phyloP scores from a whole-genome alignment of 53 echinoderm and acorn worm species.

The Actinopyga echinites region DNA sequence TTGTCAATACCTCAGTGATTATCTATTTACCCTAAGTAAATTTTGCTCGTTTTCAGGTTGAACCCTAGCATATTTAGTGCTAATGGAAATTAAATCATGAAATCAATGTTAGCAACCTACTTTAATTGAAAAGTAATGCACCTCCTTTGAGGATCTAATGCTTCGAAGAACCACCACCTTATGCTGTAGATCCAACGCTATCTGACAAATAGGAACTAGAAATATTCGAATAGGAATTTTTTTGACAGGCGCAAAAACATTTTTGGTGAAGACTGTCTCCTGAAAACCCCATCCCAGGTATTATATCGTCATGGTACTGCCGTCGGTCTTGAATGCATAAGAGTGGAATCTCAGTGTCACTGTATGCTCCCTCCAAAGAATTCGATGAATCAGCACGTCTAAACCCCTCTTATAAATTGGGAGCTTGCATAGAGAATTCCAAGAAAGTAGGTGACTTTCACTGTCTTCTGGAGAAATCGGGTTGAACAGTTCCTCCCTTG shows the following conservation, averaged over 20 bases:
- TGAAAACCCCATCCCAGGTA: not conserved
- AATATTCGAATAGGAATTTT: not conserved
- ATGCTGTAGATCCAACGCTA: too few relatives aligned
- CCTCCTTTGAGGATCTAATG: too few relatives aligned
- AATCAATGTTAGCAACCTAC: too few relatives aligned
- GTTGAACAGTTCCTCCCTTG: too few relatives aligned
- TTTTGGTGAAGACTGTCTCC: slow-evolving; percentile 5
- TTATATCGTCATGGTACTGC: not conserved
- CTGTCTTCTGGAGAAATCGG: too few relatives aligned
- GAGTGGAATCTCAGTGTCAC: not conserved
- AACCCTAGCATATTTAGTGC: too few relatives aligned
- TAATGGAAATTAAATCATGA: too few relatives aligned
- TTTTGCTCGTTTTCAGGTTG: too few relatives aligned
- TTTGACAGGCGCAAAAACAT: not conserved
- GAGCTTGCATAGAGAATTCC: slow-evolving; percentile 5
- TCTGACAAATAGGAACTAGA: not conserved
- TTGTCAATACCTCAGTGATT: too few relatives aligned
- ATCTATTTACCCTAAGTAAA: too few relatives aligned
- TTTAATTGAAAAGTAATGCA: too few relatives aligned
- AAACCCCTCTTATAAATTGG: not conserved
- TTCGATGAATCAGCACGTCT: not conserved
- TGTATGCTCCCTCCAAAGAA: not conserved
- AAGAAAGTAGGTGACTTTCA: not conserved
- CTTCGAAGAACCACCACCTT: too few relatives aligned
- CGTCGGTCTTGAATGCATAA: not conserved